A percentile compares a stretch with the other conserved stretches of the same genome.
phyloP scores from a whole-genome alignment of 2,113 vertebrate species.

The Cranoglanis bouderius region DNA sequence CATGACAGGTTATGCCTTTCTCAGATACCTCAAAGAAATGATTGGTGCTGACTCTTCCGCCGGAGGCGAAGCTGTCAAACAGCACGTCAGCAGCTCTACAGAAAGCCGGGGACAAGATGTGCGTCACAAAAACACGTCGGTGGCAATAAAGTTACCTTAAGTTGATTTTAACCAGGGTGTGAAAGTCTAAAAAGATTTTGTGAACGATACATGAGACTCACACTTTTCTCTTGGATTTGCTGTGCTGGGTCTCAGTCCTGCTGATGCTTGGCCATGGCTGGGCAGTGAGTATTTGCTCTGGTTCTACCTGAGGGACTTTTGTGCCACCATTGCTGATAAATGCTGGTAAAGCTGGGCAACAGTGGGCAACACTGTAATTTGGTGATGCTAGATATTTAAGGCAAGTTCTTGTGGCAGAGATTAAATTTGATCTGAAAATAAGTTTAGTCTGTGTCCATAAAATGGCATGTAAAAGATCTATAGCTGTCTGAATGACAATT shows the following conservation, averaged over 20 bases:
- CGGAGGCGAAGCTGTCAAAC: constrained; percentile 69
- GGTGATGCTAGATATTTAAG: not conserved
- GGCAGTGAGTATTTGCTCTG: constrained; percentile 40
- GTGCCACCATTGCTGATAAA: constrained; percentile 54
- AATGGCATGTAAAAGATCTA: not conserved
- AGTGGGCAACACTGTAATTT: constrained; percentile 21
- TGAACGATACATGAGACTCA: constrained; percentile 51
- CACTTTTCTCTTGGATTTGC: constrained; percentile 62
- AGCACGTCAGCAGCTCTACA: constrained; percentile 66
- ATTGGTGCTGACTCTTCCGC: constrained; percentile 59
- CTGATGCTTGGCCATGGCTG: constrained; percentile 57
- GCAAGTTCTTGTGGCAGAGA: not conserved
- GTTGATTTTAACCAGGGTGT: not conserved
- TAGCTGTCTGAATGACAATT: not conserved
- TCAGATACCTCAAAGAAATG: constrained; percentile 70
- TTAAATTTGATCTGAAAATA: not conserved
- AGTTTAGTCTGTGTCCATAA: not conserved
- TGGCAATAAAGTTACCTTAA: not conserved
- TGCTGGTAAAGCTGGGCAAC: constrained; percentile 40
- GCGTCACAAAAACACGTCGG: not conserved
- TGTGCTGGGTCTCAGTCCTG: constrained; percentile 55
- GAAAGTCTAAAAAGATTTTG: not conserved
- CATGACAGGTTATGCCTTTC: not conserved
- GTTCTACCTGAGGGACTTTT: constrained; percentile 57
- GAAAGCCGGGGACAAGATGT: not conserved